These are phyloP conservation scores for Coccyzus lansbergi DNA, from an alignment of 2,797 vertebrate genomes.

Conservation along the genomic window DNA sequence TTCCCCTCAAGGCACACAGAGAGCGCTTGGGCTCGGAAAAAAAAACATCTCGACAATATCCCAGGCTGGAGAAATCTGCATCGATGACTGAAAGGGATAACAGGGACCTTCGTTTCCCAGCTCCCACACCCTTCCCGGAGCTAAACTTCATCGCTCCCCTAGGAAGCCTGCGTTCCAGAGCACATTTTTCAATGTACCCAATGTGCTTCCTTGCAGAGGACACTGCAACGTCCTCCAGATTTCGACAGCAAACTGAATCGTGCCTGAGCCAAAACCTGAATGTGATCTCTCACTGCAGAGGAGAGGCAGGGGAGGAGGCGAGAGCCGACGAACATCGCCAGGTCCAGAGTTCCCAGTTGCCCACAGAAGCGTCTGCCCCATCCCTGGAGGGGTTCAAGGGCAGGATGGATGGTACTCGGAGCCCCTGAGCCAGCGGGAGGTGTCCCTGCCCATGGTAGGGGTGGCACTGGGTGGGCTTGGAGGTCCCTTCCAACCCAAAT, in stretches of 20 bases:
- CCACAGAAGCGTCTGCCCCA: no score
- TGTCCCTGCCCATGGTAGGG: no score
- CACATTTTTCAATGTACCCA: fast-evolving
- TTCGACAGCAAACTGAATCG: fast-evolving
- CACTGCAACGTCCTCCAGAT: fast-evolving
- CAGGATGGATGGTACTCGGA: no score
- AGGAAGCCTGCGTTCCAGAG: neutral
- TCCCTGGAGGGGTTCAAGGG: no score
- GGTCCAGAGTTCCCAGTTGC: neutral
- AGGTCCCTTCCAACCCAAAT: no score
- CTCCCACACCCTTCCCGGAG: fast-evolving
- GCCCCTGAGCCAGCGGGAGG: no score
- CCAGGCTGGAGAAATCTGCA: neutral
- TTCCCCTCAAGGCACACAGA: fast-evolving
- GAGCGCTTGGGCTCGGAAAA: neutral
- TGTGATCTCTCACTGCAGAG: neutral
- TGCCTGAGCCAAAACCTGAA: fast-evolving
- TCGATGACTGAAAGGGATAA: neutral
- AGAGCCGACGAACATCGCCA: fast-evolving
- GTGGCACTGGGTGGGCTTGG: no score
- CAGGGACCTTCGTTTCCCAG: neutral
- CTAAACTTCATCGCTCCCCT: fast-evolving
- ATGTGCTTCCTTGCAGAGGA: neutral
- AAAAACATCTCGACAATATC: fast-evolving
- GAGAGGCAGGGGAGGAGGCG: neutral